These are phyloP conservation scores for Pomatostomus ruficeps DNA, from an alignment of 2,113 vertebrate genomes.

Conservation along the genomic window DNA sequence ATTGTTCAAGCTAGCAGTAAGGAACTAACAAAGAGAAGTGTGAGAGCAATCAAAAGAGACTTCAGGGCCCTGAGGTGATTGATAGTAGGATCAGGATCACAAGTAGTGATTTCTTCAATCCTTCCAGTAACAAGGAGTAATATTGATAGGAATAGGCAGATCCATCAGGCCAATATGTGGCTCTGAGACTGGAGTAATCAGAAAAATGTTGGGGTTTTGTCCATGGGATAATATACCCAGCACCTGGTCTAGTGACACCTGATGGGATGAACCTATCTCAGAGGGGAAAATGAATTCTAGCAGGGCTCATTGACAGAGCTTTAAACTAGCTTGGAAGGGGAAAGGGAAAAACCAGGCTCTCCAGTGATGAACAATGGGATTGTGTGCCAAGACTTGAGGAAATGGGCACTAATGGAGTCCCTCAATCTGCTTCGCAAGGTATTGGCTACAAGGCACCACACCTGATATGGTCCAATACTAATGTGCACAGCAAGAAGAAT, in stretches of 20 bases:
- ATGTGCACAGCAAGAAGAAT: background rate
- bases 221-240: background rate
- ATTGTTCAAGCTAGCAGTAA: background rate
- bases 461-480: background rate
- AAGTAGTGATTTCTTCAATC: background rate
- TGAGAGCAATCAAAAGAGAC: background rate
- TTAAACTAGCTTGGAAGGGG: background rate
- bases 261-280: background rate
- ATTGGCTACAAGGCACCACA: background rate
- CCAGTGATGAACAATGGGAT: background rate
- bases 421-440: too few relatives aligned
- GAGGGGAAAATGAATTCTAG: background rate
- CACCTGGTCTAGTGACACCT: background rate
- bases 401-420: background rate
- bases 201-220: background rate
- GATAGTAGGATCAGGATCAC: background rate
- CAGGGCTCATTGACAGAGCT: background rate
- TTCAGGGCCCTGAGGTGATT: background rate
- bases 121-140: background rate
- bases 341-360: background rate
- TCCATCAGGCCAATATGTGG: rapidly evolving
- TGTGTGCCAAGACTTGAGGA: background rate
- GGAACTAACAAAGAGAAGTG: background rate
- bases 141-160: background rate
- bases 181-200: background rate